phyloP scores from a whole-genome alignment of 92 coral and sea anemone genomes.

The Porites lobata region DNA sequence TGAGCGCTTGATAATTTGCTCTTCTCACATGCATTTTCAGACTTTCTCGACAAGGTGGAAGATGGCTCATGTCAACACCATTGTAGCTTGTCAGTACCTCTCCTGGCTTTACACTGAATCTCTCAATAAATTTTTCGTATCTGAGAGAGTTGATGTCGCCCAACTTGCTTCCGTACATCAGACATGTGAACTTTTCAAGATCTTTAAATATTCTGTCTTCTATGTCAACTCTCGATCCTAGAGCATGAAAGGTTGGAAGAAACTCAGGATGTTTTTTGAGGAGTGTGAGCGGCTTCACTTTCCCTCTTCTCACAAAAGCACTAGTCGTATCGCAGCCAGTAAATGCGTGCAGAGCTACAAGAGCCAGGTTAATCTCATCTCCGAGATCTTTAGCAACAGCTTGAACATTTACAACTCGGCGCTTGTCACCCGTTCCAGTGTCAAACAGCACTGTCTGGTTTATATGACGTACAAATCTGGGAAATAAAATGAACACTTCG shows the following conservation, averaged over 20 bases:
- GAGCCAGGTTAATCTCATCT: constrained; percentile 45
- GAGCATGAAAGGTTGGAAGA: too few relatives aligned
- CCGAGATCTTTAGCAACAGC: not conserved
- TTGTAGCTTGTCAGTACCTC: too few relatives aligned
- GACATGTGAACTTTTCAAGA: not conserved
- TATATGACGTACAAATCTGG: not conserved
- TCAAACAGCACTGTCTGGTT: constrained; percentile 5
- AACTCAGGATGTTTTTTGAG: too few relatives aligned
- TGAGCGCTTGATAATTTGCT: constrained; percentile 23
- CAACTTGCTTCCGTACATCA: constrained; percentile 55
- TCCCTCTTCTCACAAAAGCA: not conserved
- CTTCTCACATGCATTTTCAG: constrained; percentile 36
- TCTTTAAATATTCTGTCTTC: too few relatives aligned
- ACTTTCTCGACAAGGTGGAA: not conserved
- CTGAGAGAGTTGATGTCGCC: constrained; percentile 12
- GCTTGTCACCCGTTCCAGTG: too few relatives aligned
- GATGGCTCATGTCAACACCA: too few relatives aligned
- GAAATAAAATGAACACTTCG: constrained; percentile 27
- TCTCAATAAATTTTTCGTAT: too few relatives aligned
- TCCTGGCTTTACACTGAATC: too few relatives aligned
- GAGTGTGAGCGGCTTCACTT: too few relatives aligned
- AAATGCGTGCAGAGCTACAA: constrained; percentile 30
- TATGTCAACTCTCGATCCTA: too few relatives aligned
- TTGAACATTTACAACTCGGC: too few relatives aligned
- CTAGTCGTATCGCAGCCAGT: constrained; percentile 49